Evolutionary conservation across 2,797 vertebrate species (phyloP), one percentile per base, ranked within the genome.

Genomic region (Helarctos malayanus): DNA sequence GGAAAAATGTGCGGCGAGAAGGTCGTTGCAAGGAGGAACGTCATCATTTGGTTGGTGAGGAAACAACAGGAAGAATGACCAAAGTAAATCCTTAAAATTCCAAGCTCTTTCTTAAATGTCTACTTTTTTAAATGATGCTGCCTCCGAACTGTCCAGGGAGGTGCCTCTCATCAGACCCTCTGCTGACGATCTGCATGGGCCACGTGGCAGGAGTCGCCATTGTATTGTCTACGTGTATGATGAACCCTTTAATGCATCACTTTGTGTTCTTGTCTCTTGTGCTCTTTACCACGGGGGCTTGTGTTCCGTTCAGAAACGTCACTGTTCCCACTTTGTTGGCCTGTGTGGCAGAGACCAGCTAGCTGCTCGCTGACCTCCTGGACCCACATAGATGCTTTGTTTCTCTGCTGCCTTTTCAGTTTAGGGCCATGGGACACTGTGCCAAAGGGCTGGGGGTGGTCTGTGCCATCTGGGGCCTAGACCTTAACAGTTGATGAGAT

Each of bases 171-270:
- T 2, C 12, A 2, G 47, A 21, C 15, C 6, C 0, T 15, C 18
- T 21, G 35, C 2, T 10, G 61, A 29, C 7, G 0, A 10, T 3
- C 29, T 3, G 6, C 11, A 0, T 5, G 7, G 15, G 8, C 3
- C 4, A 15, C 1, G 1, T 4, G 16, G 5, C 5, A 4, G 11
- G 12, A 2, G 23, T 47, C 10, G 0, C 76, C 27, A 0, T 3
- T 1, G 4, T 7, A 0, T 11, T 15, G 21, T 29, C 45, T 65
- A 3, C 14, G 0, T 1, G 14, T 0, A 5, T 25, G 18, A 2
- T 0, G 5, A 1, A 18, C 3, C 18, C 23, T 69, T 27, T 32
- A 23, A 12, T 27, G 7, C 35, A 18, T 0, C 25, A 13, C 21
- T 38, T 12, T 2, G 2, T 2, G 7, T 13, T 4, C 29, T 35